Percentiles rank a stretch among this genome's conserved stretches.
Conservation (phyloP, 1,140 invertebrate species). For the Holotrichia oblita region DNA sequence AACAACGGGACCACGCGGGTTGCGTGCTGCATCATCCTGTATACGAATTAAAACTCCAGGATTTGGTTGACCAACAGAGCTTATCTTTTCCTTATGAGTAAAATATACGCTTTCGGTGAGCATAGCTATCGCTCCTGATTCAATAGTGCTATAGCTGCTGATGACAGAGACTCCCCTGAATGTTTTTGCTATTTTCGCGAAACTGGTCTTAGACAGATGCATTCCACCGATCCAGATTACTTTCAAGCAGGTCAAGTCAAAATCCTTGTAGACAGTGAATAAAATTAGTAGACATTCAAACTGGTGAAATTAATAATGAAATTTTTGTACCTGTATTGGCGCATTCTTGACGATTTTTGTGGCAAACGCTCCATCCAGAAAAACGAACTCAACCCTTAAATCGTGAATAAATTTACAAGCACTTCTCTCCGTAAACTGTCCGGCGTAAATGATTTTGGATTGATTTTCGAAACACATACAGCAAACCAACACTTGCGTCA, state of each 20-base stretch:
- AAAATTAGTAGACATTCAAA: background rate
- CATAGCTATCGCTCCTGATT: background rate
- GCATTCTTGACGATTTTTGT: constrained; percentile 38
- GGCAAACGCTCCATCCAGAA: constrained; percentile 49
- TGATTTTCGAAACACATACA: constrained; percentile 49
- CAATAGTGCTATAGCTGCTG: background rate
- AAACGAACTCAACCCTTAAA: constrained; percentile 49
- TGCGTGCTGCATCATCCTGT: constrained; percentile 46
- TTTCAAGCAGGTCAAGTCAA: constrained; percentile 50
- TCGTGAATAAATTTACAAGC: constrained; percentile 53
- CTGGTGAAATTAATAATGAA: too few relatives aligned
- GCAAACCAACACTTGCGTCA: constrained; percentile 47
- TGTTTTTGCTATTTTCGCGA: constrained; percentile 39
- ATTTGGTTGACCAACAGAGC: constrained; percentile 48
- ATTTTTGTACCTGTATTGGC: constrained; percentile 37
- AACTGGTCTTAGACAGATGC: constrained; percentile 45
- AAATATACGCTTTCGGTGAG: background rate
- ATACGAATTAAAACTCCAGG: constrained; percentile 50
- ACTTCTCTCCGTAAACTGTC: constrained; percentile 48
- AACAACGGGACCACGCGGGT: constrained; percentile 38
- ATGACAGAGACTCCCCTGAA: constrained; percentile 41
- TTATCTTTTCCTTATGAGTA: background rate
- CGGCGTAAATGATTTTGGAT: constrained; percentile 46
- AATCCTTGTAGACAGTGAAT: constrained; percentile 47
- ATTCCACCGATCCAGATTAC: constrained; percentile 49